Percentiles rank a stretch among this genome's conserved stretches.
Evolutionary conservation across 2,113 vertebrate species (phyloP).

Genomic region (Eidolon helvum): DNA sequence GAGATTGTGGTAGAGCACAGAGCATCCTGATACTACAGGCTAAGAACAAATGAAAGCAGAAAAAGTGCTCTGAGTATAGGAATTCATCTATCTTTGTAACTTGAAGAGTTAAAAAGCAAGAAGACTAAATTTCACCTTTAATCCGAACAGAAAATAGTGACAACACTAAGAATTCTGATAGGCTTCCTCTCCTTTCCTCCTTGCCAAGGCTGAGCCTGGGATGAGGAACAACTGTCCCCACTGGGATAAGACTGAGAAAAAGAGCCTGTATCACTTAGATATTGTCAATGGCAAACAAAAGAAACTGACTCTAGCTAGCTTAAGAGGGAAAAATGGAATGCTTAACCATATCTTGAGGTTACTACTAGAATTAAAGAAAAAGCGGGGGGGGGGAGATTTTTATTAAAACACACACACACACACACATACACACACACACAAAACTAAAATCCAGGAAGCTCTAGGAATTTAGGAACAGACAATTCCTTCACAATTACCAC

Average conservation of each 20-base stretch:
- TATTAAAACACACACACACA: too few relatives aligned
- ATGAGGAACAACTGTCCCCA: background rate
- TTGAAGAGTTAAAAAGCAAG: background rate
- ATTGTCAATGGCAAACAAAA: background rate
- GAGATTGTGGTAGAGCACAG: background rate
- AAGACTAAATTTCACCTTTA: background rate
- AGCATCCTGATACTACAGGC: background rate
- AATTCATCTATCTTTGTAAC: background rate
- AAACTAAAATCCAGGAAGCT: background rate
- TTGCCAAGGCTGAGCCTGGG: background rate
- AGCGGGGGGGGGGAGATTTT: background rate
- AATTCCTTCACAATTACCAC: background rate
- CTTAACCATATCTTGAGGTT: background rate
- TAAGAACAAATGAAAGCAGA: background rate
- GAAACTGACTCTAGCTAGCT: background rate
- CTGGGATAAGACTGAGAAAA: too few relatives aligned
- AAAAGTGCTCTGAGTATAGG: background rate
- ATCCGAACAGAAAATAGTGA: background rate
- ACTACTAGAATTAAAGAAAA: background rate
- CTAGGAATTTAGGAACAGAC: background rate
- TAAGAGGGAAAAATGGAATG: background rate
- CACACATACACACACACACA: too few relatives aligned
- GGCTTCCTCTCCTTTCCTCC: background rate
- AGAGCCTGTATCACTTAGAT: background rate
- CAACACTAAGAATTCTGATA: background rate